Conservation (phyloP, 2,113 vertebrate species). For the Ciconia maguari region DNA sequence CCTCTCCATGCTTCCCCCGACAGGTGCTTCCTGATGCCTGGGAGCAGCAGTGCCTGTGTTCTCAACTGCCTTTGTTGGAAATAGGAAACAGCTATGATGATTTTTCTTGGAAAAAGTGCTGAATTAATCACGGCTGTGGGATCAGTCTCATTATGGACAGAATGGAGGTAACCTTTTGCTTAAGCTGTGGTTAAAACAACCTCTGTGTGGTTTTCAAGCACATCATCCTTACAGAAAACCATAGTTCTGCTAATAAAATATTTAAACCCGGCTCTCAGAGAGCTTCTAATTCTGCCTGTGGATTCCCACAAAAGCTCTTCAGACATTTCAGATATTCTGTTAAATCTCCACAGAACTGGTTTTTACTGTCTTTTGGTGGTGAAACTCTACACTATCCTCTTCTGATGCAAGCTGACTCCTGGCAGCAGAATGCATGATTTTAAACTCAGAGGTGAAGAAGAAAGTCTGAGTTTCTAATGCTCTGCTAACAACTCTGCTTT, state of each 20-base stretch:
- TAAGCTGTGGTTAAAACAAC: background rate
- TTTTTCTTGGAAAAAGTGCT: background rate
- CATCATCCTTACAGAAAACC: background rate
- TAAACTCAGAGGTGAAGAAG: background rate
- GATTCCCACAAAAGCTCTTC: background rate
- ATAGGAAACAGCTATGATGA: background rate
- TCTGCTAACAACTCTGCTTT: background rate
- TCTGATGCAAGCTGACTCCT: background rate
- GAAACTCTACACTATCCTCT: background rate
- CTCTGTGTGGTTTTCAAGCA: background rate
- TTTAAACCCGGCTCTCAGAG: background rate
- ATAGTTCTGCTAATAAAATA: background rate
- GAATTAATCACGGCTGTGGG: background rate
- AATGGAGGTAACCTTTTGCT: background rate
- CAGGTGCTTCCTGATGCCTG: background rate
- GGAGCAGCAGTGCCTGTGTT: background rate
- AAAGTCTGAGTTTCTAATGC: background rate
- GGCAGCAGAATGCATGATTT: background rate
- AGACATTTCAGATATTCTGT: background rate
- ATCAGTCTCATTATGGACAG: background rate
- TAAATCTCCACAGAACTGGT: background rate
- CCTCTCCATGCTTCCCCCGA: fast-evolving
- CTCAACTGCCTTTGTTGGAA: background rate
- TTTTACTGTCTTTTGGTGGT: background rate
- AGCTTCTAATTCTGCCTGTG: background rate